Conservation (phyloP, 1,140 invertebrate genomes). For the Pantala flavescens region DNA sequence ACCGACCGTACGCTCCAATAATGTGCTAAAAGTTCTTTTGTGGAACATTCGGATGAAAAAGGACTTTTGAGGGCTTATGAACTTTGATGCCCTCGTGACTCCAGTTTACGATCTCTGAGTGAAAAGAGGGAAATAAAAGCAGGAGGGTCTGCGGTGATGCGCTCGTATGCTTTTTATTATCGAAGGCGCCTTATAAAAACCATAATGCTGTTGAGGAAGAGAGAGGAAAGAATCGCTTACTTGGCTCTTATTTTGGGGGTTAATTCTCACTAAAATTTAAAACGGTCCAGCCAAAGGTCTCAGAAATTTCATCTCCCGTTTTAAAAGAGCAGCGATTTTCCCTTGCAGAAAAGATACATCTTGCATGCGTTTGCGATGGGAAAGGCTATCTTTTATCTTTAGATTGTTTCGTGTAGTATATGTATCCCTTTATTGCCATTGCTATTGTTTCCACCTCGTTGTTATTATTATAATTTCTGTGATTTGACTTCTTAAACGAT, state of each 20-base stretch:
- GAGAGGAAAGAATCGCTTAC: not conserved
- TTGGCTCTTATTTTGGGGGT: not conserved
- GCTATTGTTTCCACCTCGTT: no score
- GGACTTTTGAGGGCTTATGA: not conserved
- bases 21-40: no score
- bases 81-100: constrained; percentile 1
- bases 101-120: not conserved
- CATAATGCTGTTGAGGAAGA: not conserved
- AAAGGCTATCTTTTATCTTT: no score
- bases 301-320: no score
- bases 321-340: no score
- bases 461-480: no score
- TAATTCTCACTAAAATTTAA: not conserved
- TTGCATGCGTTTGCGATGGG: no score
- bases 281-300: not conserved
- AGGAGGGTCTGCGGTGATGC: not conserved
- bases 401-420: no score
- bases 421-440: no score
- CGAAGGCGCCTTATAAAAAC: not conserved
- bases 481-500: no score
- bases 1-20: no score
- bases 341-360: no score
- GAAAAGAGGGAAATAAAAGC: not conserved
- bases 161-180: not conserved
- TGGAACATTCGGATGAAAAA: not conserved